Evolutionary conservation across 2,797 vertebrate genomes (phyloP), one percentile per base, ranked within the genome.

Genomic region (Mionectes olivaceus): DNA sequence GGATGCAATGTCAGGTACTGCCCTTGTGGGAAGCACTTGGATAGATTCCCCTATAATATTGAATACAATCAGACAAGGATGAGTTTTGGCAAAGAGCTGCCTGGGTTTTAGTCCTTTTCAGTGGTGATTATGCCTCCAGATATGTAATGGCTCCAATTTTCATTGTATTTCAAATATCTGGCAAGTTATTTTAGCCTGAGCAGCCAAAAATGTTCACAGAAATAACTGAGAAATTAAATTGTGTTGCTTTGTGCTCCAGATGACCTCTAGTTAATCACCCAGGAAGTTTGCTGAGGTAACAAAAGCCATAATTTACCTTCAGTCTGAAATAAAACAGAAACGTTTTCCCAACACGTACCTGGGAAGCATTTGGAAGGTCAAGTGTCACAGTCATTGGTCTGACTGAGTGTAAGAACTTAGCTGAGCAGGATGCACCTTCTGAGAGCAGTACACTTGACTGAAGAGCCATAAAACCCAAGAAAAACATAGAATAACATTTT

Each of bases 81-180:
- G 56, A 81, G 79, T 89, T 76, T 95, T 96, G 73, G 68, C 77
- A 87, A 28, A 78, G 57, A 63, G 37, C 64, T 92, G 71, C 19
- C 32, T 94, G 82, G 50, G 0, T 53, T 57, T 74, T 24, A 37
- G 5, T 59, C 79, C 74, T 93, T 91, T 91, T 73, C 19, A 19
- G 76, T 95, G 88, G 74, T 95, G 88, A 94, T 95, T 96, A 47
- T 70, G 47, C 89, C 83, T 95, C 76, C 87, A 83, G 91, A 94
- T 96, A 95, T 11, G 3, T 86, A 95, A 96, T 93, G 79, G 92
- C 71, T 73, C 82, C 65, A 92, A 76, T 96, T 95, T 95, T 90
- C 63, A 44, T 90, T 91, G 53, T n/a, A 75, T 96, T 96, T 95
- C 73, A 82, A 96, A 78, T 96, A 96, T 70, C 89, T 97, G 95